Evolutionary conservation across 1,140 invertebrate genomes (phyloP).

Genomic region (Adoxophyes honmai): DNA sequence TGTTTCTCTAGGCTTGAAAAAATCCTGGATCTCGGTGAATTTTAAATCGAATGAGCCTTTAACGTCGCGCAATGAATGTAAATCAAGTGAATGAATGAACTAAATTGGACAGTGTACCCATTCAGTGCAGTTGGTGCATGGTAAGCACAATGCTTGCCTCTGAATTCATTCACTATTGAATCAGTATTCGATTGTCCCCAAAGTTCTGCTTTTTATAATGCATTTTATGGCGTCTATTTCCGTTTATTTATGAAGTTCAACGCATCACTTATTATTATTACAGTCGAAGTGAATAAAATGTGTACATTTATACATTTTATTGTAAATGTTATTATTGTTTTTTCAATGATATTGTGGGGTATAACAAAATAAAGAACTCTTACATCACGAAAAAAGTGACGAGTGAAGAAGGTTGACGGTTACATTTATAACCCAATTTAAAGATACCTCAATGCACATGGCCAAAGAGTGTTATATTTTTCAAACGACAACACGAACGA

Average conservation of each 20-base stretch:
- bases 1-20: constrained; percentile 21
- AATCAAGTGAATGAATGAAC: constrained; percentile 53
- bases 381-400: not conserved
- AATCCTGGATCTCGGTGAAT: constrained; percentile 20
- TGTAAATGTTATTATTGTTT: no score
- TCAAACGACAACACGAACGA: no score
- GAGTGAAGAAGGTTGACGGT: not conserved
- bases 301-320: no score
- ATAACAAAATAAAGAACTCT: no score
- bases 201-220: constrained; percentile 36
- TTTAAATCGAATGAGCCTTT: constrained; percentile 37
- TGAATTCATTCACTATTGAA: constrained; percentile 51
- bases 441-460: no score
- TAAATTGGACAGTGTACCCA: constrained; percentile 39
- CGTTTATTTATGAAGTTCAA: no score
- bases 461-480: no score
- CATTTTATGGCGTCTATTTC: constrained; percentile 20
- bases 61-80: constrained; percentile 45
- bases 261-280: no score
- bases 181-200: constrained; percentile 44
- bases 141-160: constrained; percentile 42
- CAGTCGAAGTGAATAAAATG: no score
- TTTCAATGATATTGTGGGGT: no score
- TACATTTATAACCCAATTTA: no score
- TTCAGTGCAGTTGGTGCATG: constrained; percentile 48